Conservation (phyloP, 2,888 invertebrate genomes). For the Hirudinaria manillensis region DNA sequence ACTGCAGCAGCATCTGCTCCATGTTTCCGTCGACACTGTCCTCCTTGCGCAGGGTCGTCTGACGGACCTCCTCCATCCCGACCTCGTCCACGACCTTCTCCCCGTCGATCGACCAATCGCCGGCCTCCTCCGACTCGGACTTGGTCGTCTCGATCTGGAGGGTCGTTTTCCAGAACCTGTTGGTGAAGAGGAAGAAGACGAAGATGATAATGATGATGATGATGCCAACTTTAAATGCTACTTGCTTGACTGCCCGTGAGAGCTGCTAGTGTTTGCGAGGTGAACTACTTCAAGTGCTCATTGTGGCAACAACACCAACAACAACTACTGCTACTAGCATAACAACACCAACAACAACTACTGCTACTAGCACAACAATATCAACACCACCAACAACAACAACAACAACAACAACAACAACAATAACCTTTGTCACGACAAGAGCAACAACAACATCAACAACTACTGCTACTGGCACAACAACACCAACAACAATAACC, state of each 20-base stretch:
- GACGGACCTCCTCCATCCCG: not conserved
- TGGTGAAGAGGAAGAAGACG: not conserved
- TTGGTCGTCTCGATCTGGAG: constrained; percentile 12
- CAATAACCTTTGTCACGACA: too few relatives aligned
- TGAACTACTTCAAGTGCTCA: not conserved
- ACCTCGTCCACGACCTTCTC: constrained; percentile 20
- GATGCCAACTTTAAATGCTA: not conserved
- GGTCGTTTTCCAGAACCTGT: constrained; percentile 33
- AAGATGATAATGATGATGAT: too few relatives aligned
- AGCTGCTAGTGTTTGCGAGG: not conserved
- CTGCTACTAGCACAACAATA: too few relatives aligned
- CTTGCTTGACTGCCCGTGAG: not conserved
- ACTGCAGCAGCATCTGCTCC: not conserved
- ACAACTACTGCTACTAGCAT: too few relatives aligned
- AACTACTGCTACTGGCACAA: not conserved
- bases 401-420: too few relatives aligned
- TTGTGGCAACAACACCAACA: too few relatives aligned
- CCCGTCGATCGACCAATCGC: constrained; percentile 16
- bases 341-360: too few relatives aligned
- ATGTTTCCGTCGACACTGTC: not conserved
- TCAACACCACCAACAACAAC: too few relatives aligned
- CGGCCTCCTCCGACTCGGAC: not conserved
- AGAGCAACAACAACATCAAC: not conserved
- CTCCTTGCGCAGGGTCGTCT: not conserved
- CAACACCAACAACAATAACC: constrained; percentile 11